These are phyloP conservation scores for Physella acuta DNA, from an alignment of 1,140 invertebrate species.

Conservation along the genomic window DNA sequence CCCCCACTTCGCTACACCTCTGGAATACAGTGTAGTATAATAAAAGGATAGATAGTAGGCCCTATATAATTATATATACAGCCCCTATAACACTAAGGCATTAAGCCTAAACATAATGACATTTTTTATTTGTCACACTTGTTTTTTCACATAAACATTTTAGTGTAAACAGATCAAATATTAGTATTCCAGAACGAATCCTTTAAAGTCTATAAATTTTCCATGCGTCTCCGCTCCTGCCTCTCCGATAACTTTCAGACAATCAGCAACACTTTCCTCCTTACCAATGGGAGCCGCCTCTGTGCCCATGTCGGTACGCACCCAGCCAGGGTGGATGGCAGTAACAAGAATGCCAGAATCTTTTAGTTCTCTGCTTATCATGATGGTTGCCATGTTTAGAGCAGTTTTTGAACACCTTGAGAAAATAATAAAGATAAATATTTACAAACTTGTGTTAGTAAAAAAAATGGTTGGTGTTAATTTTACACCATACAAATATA, in stretches of 20 bases:
- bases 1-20: too few species aligned
- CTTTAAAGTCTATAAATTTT: constrained; percentile 7
- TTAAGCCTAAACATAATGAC: too few species aligned
- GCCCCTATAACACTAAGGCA: too few species aligned
- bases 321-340: constrained; percentile 21
- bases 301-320: constrained; percentile 16
- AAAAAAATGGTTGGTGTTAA: too few species aligned
- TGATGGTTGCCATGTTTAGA: constrained; percentile 10
- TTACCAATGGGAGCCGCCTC: not conserved
- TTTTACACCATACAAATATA: too few species aligned
- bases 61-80: too few species aligned
- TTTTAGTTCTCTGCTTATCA: constrained; percentile 1
- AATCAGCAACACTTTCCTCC: constrained; percentile 7
- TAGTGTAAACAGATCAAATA: too few species aligned
- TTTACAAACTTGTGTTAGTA: not conserved
- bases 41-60: too few species aligned
- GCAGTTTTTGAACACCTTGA: constrained; percentile 23
- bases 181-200: constrained; percentile 11
- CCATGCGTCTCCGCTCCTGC: not conserved
- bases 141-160: too few species aligned
- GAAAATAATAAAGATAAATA: not conserved
- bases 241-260: constrained; percentile 1
- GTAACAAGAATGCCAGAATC: constrained; percentile 10
- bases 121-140: too few species aligned
- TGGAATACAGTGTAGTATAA: too few species aligned